Conservation (phyloP, 2,797 vertebrate genomes). For the Vireo griseus region DNA sequence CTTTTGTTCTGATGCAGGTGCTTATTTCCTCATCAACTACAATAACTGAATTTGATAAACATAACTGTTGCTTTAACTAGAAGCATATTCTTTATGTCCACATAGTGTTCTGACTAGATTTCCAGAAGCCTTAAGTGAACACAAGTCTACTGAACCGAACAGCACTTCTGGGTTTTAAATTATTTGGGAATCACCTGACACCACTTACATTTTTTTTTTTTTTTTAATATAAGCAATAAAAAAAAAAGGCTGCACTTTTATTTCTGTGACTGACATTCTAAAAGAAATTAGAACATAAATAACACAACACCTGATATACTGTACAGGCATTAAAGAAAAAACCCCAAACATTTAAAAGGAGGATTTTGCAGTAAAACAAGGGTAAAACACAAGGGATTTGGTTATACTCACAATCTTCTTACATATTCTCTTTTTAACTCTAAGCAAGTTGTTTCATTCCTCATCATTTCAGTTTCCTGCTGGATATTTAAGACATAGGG, state of each 20-base stretch:
- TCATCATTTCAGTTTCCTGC: background rate
- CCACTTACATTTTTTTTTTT: background rate
- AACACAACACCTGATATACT: background rate
- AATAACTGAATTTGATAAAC: background rate
- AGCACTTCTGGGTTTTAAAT: background rate
- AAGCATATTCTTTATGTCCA: background rate
- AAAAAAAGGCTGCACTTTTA: background rate
- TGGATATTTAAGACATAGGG: background rate
- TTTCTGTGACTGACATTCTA: background rate
- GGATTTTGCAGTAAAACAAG: background rate
- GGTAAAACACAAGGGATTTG: background rate
- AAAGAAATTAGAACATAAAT: background rate
- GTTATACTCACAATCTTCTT: background rate
- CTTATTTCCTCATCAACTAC: background rate
- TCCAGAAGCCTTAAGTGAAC: background rate
- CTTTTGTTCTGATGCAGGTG: background rate
- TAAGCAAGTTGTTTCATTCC: background rate
- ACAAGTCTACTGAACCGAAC: background rate
- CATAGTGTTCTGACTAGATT: background rate
- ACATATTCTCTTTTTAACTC: background rate
- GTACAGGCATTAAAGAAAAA: background rate
- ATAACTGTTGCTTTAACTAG: background rate
- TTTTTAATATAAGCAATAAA: background rate
- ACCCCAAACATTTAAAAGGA: background rate
- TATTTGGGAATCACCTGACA: background rate